Evolutionary conservation across 2,888 invertebrate species (phyloP), one percentile per base, ranked within the genome.

Genomic region (Drosophila mimetica): DNA sequence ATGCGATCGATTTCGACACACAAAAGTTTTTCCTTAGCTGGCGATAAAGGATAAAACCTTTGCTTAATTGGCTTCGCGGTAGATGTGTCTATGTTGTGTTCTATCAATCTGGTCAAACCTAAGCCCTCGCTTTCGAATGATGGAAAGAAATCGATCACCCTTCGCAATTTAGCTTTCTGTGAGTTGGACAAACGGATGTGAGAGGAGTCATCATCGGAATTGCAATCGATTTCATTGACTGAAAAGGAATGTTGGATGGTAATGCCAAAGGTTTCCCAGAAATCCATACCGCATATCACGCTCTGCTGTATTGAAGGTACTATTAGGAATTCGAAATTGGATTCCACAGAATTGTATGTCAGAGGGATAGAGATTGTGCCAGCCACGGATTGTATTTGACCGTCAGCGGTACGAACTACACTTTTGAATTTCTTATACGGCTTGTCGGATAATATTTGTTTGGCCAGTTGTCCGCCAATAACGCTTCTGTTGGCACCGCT

Each of bases 211-310:
- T 16, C 11, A 1, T 37, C 11, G 1, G 22, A 3, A 11, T 51
- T 14, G n/a, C 2, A 36, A 2, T 22, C 1, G 8, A 37, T 16
- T 39, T 37, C 8, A 1, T 18, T 50, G 2, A 36, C 11, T 0
- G 14, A 50, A 3, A 22, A 50, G 9, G 22, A 11, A 11, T 9
- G 14, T 2, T 7, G 16, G 7, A 25, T 8, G 11, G 28, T 41
- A 44, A 34, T 34, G 4, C 7, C 14, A 42, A 42, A 54, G 0
- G 4, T 5, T 14, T 42, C 0, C 34, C 42, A 44, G 13, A 44
- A 54, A 11, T 54, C 54, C 42, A 54, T 53, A 13, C 32, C 42
- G 20, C 42, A 54, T 2, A 34, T 44, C 4, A 42, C 22, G n/a
- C 22, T 44, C 14, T 25, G 34, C 8, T 32, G 22, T 1, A 54